A percentile compares a stretch with the other conserved stretches of the same genome.
Conservation (phyloP, 2,113 vertebrate species). For the Otus sunia region DNA sequence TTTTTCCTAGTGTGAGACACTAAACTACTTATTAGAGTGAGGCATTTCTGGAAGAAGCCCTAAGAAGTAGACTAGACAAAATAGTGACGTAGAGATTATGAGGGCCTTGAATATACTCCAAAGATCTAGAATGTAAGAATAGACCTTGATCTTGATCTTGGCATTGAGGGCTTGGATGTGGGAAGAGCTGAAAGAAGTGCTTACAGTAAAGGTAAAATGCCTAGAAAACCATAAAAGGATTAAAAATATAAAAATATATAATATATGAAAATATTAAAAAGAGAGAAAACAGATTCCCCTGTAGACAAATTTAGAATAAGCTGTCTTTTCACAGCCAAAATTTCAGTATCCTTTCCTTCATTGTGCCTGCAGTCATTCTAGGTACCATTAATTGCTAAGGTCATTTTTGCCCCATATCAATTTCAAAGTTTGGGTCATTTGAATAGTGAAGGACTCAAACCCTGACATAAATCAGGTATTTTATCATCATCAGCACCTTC, state of each 20-base stretch:
- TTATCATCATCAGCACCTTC: not conserved
- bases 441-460: not conserved
- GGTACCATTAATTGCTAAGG: not conserved
- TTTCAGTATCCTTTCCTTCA: not conserved
- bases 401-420: not conserved
- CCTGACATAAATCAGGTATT: not conserved
- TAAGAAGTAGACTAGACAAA: not conserved
- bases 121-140: not conserved
- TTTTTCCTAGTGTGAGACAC: not conserved
- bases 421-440: not conserved
- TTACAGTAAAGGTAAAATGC: not conserved
- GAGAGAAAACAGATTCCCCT: not conserved
- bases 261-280: not conserved
- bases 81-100: not conserved
- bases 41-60: not conserved
- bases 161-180: not conserved
- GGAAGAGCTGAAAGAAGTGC: not conserved
- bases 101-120: not conserved
- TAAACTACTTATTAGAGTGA: not conserved
- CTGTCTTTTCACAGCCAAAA: not conserved
- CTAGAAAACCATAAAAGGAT: not conserved
- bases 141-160: not conserved
- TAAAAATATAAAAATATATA: not conserved
- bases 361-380: not conserved
- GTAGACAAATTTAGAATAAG: not conserved